phyloP scores from a whole-genome alignment of 2,888 invertebrate genomes.

The Nematopogon swammerdamellus region DNA sequence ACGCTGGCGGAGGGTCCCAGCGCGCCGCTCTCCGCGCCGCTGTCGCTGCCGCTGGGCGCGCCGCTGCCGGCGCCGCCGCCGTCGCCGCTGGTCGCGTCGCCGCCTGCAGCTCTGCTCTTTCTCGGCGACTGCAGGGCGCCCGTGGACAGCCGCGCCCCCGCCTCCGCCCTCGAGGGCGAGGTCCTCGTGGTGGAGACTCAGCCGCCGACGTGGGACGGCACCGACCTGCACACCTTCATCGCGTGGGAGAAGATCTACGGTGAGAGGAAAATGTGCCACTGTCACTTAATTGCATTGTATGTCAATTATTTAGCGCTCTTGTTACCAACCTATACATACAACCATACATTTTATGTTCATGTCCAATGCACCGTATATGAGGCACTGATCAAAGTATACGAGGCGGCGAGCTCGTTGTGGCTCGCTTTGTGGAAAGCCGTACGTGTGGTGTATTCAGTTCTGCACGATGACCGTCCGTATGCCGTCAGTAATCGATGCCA shows the following conservation, averaged over 20 bases:
- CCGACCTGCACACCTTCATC: conserved; percentile 43
- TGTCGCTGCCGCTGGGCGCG: conserved; percentile 28
- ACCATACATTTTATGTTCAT: too few species aligned
- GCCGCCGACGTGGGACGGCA: conserved; percentile 52
- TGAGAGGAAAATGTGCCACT: conserved; percentile 10
- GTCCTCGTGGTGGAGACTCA: conserved; percentile 60
- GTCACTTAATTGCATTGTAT: too few species aligned
- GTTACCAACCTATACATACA: too few species aligned
- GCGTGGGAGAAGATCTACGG: conserved; percentile 51
- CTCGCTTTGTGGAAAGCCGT: too few species aligned
- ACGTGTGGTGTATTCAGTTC: too few species aligned
- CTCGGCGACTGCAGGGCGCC: conserved; percentile 63
- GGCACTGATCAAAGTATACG: too few species aligned
- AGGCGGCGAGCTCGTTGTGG: too few species aligned
- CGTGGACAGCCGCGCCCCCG: conserved; percentile 57
- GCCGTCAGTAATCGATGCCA: too few species aligned
- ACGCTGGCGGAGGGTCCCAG: conserved; percentile 36
- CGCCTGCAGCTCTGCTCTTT: conserved; percentile 47
- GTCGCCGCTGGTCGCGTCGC: conserved; percentile 18
- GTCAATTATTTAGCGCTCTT: too few species aligned
- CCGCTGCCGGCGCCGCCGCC: conserved; percentile 26
- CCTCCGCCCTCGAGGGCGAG: conserved; percentile 58
- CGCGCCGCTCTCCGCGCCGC: conserved; percentile 34
- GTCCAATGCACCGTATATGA: too few species aligned
- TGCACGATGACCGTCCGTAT: too few species aligned